phyloP scores from a whole-genome alignment of 2,888 invertebrate genomes.

The Tubulanus polymorphus region DNA sequence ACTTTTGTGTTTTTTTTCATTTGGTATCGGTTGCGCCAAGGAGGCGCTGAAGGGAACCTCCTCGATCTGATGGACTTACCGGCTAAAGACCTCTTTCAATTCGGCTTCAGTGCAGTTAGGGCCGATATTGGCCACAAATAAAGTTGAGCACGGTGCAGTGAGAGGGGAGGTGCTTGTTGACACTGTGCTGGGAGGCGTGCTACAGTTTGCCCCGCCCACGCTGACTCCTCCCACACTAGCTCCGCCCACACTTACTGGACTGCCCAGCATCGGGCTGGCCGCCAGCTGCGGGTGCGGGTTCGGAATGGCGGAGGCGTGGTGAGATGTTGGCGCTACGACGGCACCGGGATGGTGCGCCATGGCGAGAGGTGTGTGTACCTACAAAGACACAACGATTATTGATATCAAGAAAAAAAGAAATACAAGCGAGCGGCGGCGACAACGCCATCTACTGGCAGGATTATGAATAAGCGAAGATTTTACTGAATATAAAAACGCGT shows the following conservation, averaged over 20 bases:
- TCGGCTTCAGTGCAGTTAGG: constrained; percentile 98
- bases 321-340: constrained; percentile 69
- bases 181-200: constrained; percentile 16
- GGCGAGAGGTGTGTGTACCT: constrained; percentile 9
- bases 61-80: constrained; percentile 72
- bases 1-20: no score
- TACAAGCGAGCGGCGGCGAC: no score
- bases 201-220: no score
- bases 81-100: constrained; percentile 96
- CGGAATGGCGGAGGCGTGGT: constrained; percentile 74
- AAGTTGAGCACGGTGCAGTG: constrained; percentile 81
- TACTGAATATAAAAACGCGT: no score
- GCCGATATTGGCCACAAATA: constrained; percentile 97
- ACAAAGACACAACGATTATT: neutral
- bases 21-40: no score
- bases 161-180: constrained; percentile 59
- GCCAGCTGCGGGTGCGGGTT: constrained; percentile 69
- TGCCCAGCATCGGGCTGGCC: constrained; percentile 89
- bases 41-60: no score
- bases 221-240: constrained; percentile 15
- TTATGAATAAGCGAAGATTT: no score
- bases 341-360: constrained; percentile 32
- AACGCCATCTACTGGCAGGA: no score
- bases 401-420: no score
- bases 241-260: constrained; percentile 64